Percentiles rank a stretch among this genome's conserved stretches.
These are phyloP conservation scores for Dasyurus viverrinus DNA, from an alignment of 2,113 vertebrate genomes.

Conservation along the genomic window DNA sequence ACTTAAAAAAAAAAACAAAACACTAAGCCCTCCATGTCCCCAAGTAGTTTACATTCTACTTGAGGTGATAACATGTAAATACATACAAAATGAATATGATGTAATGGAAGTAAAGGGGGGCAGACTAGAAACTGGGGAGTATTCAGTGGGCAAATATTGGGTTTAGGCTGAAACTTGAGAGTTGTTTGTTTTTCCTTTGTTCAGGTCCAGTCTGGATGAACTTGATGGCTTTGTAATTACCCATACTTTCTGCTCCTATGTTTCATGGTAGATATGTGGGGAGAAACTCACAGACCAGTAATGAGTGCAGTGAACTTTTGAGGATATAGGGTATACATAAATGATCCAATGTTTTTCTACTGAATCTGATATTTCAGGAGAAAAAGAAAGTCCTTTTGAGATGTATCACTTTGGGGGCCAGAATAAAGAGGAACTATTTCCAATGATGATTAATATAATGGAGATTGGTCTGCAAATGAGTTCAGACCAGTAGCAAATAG, in stretches of 20 bases:
- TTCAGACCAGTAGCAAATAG: background rate
- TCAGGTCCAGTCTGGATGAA: background rate
- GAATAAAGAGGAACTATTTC: background rate
- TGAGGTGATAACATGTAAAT: background rate
- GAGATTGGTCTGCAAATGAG: background rate
- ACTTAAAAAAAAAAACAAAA: background rate
- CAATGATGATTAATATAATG: background rate
- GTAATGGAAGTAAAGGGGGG: background rate
- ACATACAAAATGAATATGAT: background rate
- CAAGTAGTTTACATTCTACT: background rate
- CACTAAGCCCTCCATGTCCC: background rate
- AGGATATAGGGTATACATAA: background rate
- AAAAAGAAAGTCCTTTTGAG: background rate
- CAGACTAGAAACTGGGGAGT: background rate
- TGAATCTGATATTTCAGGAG: background rate
- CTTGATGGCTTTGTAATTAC: background rate
- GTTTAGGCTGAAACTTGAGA: background rate
- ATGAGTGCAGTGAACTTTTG: background rate
- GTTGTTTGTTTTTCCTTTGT: background rate
- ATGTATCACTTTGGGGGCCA: background rate
- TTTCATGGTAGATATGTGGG: background rate
- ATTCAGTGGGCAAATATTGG: background rate
- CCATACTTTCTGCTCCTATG: background rate
- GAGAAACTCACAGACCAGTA: background rate
- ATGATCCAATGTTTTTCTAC: background rate